Evolutionary conservation across 2,113 vertebrate genomes (phyloP).

Genomic region (Thymallus thymallus): DNA sequence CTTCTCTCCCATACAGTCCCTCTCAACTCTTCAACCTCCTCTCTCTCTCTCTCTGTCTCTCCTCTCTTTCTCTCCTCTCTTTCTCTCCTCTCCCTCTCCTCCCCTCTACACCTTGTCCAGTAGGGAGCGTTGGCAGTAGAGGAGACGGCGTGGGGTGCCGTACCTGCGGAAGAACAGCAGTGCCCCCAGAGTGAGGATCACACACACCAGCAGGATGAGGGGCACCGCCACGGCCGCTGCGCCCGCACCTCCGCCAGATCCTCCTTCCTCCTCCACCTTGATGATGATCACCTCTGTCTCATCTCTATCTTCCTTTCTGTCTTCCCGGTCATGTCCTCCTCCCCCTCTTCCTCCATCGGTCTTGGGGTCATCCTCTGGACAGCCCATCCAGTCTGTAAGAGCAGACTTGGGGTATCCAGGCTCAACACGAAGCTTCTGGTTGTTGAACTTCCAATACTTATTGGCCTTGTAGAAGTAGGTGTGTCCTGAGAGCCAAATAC

Average conservation of each 20-base stretch:
- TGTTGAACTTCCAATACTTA: conserved; percentile 93
- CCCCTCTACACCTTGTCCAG: conserved; percentile 85
- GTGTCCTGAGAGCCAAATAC: conserved; percentile 67
- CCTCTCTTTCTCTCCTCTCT: not conserved
- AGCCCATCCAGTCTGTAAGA: conserved; percentile 86
- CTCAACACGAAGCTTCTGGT: conserved; percentile 86
- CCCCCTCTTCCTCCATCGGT: conserved; percentile 63
- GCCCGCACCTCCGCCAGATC: conserved; percentile 44
- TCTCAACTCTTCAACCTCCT: not conserved
- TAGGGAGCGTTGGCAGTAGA: conserved; percentile 88
- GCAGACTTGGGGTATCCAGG: conserved; percentile 88
- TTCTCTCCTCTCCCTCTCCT: not conserved
- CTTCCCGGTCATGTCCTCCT: conserved; percentile 50
- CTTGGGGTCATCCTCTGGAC: conserved; percentile 74
- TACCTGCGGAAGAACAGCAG: conserved; percentile 83
- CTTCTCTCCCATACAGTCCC: not conserved
- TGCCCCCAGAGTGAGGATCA: conserved; percentile 76
- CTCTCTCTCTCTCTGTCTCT: not conserved
- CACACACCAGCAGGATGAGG: conserved; percentile 78
- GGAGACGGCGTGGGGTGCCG: conserved; percentile 84
- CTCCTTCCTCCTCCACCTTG: conserved; percentile 62
- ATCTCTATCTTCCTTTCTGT: conserved; percentile 40
- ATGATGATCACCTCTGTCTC: conserved; percentile 82
- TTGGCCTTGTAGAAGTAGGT: conserved; percentile 93
- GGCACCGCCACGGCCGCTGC: conserved; percentile 78